Base-by-base conservation (phyloP, 2,888 invertebrate genomes). In the Volucella zonaria region DNA sequence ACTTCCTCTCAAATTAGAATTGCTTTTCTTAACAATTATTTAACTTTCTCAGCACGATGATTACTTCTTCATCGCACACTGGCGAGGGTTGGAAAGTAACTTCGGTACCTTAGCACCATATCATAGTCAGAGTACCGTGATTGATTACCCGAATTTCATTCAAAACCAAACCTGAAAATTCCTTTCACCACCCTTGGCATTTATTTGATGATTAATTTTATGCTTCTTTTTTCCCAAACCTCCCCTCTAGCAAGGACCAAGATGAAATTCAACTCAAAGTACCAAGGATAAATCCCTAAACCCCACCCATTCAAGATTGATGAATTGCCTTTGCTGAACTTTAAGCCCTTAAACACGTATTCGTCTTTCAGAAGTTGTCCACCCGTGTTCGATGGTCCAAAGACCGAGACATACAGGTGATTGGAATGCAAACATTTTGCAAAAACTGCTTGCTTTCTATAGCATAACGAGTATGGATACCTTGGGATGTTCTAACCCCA, bases 71-170 rank as follows among this genome's bases (percentile, higher is more conserved):
- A 67, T 51, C 54, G 45, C 31, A 31, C 31, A 31, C 31, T 31
- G 31, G 31, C 31, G 31, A 31, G 31, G 31, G 6, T 31, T 6
- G 31, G 6, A 31, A 31, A 31, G 31, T 31, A 31, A 31, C 31
- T 6, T 2, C 4, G 31, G 6, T 31, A 67, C 54, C 43, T 54
- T 43, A 23, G 43, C 43, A 31, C 31, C 31, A 31, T 31, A 31
- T 54, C 6, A 9, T 62, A 70, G 31, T 15, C 18, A 12, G 10
- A 23, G 62, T 12, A 68, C 49, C 52, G 64, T 77, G 52, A 81
- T 81, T 81, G 81, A 81, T 77, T 71, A 52, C 76, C 62, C 66
- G 51, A 70, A 77, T 81, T 81, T 40, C 45, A 76, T 77, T 81
- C 40, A 49, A 52, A 45, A 52, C 6, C 51, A 52, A 31, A 43